Conservation (phyloP, 1,140 invertebrate genomes). For the Gryon sp. region DNA sequence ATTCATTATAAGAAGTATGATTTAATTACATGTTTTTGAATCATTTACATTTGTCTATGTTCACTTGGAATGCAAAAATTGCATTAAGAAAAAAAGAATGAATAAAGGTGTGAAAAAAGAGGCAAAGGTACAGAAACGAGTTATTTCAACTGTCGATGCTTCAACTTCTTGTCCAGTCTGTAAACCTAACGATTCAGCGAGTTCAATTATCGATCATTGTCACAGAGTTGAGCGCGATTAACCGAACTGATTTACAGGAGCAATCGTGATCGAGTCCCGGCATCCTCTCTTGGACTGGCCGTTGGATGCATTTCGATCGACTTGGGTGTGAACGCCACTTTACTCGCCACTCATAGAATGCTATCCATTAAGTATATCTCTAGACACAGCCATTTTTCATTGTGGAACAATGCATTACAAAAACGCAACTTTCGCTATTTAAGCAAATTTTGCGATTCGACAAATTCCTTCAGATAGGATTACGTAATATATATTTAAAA, state of each 20-base stretch:
- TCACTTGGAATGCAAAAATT: neutral
- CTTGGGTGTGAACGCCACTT: constrained; percentile 58
- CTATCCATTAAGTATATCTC: constrained; percentile 55
- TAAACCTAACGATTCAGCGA: constrained; percentile 68
- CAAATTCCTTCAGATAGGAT: no score
- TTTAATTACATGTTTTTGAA: no score
- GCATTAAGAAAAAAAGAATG: neutral
- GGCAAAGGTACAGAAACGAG: no score
- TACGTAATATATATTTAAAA: no score
- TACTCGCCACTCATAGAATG: constrained; percentile 51
- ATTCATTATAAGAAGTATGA: no score
- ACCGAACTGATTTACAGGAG: constrained; percentile 67
- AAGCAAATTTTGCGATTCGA: constrained; percentile 42
- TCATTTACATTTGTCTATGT: no score
- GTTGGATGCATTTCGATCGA: constrained; percentile 54
- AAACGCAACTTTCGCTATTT: constrained; percentile 51
- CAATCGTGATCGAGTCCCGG: constrained; percentile 55
- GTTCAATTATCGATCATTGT: constrained; percentile 71
- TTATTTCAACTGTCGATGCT: neutral
- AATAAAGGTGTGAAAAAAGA: neutral
- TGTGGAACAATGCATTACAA: constrained; percentile 42
- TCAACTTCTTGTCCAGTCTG: neutral
- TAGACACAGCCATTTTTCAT: constrained; percentile 48
- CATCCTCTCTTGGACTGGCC: constrained; percentile 46
- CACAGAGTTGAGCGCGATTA: constrained; percentile 66